Evolutionary conservation across 2,797 vertebrate species (phyloP), one percentile per base, ranked within the genome.

Genomic region (Austrolebias charrua): DNA sequence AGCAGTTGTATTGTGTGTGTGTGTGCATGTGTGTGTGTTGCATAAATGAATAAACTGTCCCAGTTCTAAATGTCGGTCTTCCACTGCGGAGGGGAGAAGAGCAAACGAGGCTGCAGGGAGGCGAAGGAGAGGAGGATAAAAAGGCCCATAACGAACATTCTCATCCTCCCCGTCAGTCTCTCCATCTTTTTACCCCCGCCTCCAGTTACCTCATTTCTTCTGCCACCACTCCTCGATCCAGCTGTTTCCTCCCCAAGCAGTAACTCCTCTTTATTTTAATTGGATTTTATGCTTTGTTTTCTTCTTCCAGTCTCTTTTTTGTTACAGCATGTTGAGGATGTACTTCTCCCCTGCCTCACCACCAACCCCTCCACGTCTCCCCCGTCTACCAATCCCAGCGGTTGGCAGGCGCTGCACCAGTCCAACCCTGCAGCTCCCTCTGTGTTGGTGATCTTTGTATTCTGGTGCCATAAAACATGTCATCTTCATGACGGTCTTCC

Each of bases 31-130:
- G 62, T 44, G 55, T 56, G 55, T 54, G 57, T 44, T 52, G 66
- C 49, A 33, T 48, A 60, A 63, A 61, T 78, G 70, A 72, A 74
- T 71, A 63, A 75, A 71, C 49, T 81, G 85, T 66, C 84, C 89
- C 89, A 86, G 71, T 86, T 88, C 67, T 70, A 44, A 13, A 61
- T 76, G 75, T 67, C 58, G 38, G 71, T 88, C 77, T 79, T 79
- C 59, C 56, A 77, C 79, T 80, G 81, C 76, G 76, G 73, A 77
- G 70, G 69, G 73, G 57, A 74, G 54, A 67, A 48, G 68, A 60
- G 71, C 64, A 35, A 69, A 43, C 11, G 9, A 6, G 33, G 73
- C 75, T 76, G 72, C 68, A 42, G 66, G 73, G 57, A 61, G 55
- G 62, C 33, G 46, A 52, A 38, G 83, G 71, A 70, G 55, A 64